These are phyloP conservation scores for Rafetus swinhoei DNA, from an alignment of 2,113 vertebrate species.

Conservation along the genomic window DNA sequence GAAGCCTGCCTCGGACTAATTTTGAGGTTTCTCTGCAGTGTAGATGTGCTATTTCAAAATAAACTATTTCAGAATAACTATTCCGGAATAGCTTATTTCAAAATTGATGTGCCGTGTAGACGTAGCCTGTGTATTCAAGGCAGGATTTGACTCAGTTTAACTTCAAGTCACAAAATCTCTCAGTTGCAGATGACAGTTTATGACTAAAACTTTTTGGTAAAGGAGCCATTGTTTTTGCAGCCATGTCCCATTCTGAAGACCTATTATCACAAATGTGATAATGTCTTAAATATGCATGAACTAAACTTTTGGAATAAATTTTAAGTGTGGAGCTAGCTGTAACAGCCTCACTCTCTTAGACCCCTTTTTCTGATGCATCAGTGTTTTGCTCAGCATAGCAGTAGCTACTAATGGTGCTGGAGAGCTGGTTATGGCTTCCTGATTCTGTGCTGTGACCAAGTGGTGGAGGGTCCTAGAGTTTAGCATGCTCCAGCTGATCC, in stretches of 20 bases:
- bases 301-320: background rate
- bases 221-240: constrained; percentile 3
- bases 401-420: no score
- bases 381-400: no score
- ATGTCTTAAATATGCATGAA: background rate
- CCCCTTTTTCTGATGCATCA: no score
- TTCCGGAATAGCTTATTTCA: no score
- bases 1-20: no score
- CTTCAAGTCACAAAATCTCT: background rate
- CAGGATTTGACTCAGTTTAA: constrained; percentile 14
- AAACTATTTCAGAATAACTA: no score
- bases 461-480: background rate
- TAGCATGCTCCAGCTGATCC: background rate
- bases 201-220: constrained; percentile 2
- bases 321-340: background rate
- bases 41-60: no score
- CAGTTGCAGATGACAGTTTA: background rate
- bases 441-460: background rate
- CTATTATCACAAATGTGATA: background rate
- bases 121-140: background rate
- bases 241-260: background rate
- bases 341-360: background rate
- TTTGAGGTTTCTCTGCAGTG: no score
- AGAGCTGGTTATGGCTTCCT: no score
- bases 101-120: no score